Evolutionary conservation across 2,113 vertebrate genomes (phyloP), one percentile per base, ranked within the genome.

Genomic region (Sclerurus mexicanus): DNA sequence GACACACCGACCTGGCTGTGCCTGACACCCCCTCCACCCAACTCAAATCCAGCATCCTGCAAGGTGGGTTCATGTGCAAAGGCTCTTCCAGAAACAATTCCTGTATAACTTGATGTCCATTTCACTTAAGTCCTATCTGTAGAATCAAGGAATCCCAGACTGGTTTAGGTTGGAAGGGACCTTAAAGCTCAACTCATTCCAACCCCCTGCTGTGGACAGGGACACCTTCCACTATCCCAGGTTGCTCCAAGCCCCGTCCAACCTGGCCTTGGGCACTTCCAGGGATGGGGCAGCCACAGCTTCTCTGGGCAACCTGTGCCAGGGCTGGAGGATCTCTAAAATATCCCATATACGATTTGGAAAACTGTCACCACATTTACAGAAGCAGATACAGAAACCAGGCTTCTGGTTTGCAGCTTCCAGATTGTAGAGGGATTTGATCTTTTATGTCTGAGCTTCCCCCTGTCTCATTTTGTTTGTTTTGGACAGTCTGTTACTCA

Each of bases 101-200:
- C 21, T 24, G 0, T 27, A 2, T 20, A 42, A 25, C 27, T 13
- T 46, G 2, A 0, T 19, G 11, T 58, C 27, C 10, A 1, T 77
- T 86, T 46, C 6, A 8, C 28, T 30, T 31, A 55, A 31, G 53
- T 55, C 52, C 17, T 55, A 31, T 17, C 30, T 55, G 18, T 30
- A 19, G 30, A 55, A 31, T 31, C 52, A 55, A 17, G 18, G 30
- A 31, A 19, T 19, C 53, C 53, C 52, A 18, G 52, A 19, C 18
- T 33, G 53, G 53, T 19, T 19, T 55, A 19, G 30, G 19, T 55
- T 55, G 53, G 53, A 55, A 55, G 30, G 31, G 31, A 33, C 31
- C 53, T 55, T 55, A 14, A 18, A 55, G 30, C 19, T 55, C 30
- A 55, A 33, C 18, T 55, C 31, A 20, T 33, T 20, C 30, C 53